Percentiles rank a stretch among this genome's conserved stretches.
phyloP scores from a whole-genome alignment of 2,888 invertebrate genomes.

The Hyles lineata region DNA sequence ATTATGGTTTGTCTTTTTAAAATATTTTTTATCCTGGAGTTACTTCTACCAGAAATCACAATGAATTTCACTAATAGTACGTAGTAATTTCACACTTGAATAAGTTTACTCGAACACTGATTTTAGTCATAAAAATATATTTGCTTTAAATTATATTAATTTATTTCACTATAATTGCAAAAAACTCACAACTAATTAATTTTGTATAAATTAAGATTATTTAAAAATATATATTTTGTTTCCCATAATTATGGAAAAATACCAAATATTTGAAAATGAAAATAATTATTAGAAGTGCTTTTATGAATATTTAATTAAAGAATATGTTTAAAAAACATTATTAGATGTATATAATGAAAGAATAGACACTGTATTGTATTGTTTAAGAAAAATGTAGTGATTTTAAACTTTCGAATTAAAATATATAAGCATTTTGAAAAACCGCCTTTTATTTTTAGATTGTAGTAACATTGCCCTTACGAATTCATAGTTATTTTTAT shows the following conservation, averaged over 20 bases:
- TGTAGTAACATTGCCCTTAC: background rate
- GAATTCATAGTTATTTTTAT: background rate
- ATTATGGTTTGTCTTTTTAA: background rate
- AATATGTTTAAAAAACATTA: slow-evolving; percentile 76
- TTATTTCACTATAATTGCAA: background rate
- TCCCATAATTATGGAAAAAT: background rate
- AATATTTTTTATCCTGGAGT: background rate
- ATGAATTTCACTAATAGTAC: slow-evolving; percentile 3
- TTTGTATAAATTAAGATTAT: background rate
- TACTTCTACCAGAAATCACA: background rate
- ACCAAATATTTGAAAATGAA: slow-evolving; percentile 16
- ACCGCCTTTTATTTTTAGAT: slow-evolving; percentile 42
- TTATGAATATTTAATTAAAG: slow-evolving; percentile 53
- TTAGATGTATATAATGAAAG: slow-evolving; percentile 70
- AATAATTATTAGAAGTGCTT: slow-evolving; percentile 54
- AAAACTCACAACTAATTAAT: background rate
- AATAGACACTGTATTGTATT: slow-evolving; percentile 59
- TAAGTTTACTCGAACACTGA: background rate
- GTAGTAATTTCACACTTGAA: background rate
- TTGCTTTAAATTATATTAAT: background rate
- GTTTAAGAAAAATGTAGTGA: slow-evolving; percentile 69
- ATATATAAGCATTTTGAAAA: slow-evolving; percentile 53
- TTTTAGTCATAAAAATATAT: background rate
- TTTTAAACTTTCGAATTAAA: slow-evolving; percentile 73
- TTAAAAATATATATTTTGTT: background rate